phyloP scores from a whole-genome alignment of 64 coral and sea anemone genomes.

The Actinia equina region DNA sequence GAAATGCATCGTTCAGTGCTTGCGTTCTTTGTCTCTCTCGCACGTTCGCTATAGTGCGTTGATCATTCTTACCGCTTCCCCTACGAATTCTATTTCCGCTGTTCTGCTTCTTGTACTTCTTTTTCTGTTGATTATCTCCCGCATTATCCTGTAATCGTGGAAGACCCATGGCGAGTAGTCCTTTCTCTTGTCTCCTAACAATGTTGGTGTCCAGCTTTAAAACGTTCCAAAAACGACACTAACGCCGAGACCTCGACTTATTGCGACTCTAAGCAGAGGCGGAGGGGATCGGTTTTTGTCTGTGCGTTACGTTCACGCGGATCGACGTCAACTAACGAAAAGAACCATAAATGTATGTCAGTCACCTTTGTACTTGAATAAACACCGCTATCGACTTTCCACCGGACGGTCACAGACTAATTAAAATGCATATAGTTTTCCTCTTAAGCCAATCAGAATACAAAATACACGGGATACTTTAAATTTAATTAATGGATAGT shows the following conservation, averaged over 20 bases:
- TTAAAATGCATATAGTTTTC: constrained; percentile 79
- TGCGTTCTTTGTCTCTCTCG: constrained; percentile 95
- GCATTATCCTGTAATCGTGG: constrained; percentile 35
- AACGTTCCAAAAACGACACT: not conserved
- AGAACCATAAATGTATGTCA: constrained; percentile 7
- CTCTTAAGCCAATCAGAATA: not conserved
- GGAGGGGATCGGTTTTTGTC: not conserved
- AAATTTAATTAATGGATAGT: constrained; percentile 96
- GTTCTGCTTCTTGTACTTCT: constrained; percentile 67
- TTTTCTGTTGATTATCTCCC: constrained; percentile 53
- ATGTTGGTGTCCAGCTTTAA: not conserved
- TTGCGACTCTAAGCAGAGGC: not conserved
- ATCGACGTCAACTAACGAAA: not conserved
- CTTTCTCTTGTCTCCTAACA: not conserved
- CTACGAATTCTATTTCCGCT: constrained; percentile 58
- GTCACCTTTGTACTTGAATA: constrained; percentile 12
- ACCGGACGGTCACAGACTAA: constrained; percentile 58
- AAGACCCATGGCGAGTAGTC: constrained; percentile 50
- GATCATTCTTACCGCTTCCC: constrained; percentile 77
- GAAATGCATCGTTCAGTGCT: constrained; percentile 95
- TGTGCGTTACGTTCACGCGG: too few relatives aligned
- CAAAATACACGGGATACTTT: constrained; percentile 50
- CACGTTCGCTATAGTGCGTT: constrained; percentile 90
- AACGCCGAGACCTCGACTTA: not conserved
- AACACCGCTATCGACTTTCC: constrained; percentile 81